These are phyloP conservation scores for Xestia c-nigrum DNA, from an alignment of 2,888 invertebrate species.

Conservation along the genomic window DNA sequence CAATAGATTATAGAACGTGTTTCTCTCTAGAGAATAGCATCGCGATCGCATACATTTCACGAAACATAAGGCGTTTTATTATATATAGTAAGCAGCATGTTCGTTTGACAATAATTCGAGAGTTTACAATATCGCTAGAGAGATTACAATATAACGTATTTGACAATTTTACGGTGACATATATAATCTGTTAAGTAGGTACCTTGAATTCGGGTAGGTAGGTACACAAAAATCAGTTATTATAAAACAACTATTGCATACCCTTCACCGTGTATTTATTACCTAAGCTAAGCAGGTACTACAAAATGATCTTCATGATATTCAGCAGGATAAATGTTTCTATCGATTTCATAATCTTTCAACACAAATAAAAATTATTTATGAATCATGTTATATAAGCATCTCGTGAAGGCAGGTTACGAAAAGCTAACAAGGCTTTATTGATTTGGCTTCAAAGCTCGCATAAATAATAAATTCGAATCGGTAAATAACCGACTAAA, in stretches of 20 bases:
- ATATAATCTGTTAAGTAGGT: background rate
- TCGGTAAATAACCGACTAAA: background rate
- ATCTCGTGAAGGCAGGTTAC: slow-evolving; percentile 34
- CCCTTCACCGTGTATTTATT: background rate
- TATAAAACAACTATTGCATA: background rate
- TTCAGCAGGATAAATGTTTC: background rate
- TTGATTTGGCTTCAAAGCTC: slow-evolving; percentile 39
- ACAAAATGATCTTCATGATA: background rate
- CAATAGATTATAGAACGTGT: no score
- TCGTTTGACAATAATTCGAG: no score
- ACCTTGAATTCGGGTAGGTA: background rate
- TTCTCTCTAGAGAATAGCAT: no score
- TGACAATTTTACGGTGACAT: no score
- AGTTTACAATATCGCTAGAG: no score
- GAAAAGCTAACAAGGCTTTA: slow-evolving; percentile 34
- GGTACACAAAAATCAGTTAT: background rate
- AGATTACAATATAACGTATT: no score
- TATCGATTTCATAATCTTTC: background rate
- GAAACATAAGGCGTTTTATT: no score
- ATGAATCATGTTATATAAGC: slow-evolving; percentile 32
- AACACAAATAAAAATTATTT: background rate
- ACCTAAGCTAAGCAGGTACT: background rate
- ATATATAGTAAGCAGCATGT: no score
- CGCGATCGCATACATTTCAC: no score
- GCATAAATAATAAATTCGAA: slow-evolving; percentile 29